Base-by-base conservation (phyloP, 2,888 invertebrate genomes). In the Autographa gamma region DNA sequence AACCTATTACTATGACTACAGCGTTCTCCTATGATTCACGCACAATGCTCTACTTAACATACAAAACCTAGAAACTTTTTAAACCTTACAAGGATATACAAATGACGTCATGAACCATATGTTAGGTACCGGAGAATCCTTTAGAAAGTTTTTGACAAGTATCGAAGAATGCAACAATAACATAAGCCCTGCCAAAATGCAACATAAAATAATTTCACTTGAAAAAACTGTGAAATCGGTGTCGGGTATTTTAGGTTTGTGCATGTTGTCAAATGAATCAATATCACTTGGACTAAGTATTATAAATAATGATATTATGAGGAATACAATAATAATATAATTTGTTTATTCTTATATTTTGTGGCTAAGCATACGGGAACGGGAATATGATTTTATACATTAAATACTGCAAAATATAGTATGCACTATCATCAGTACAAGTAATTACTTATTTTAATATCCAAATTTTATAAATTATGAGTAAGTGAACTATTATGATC, bases 131-230 rank as follows among this genome's bases (percentile, higher is more conserved):
- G 62, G 65, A 41, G 60, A 41, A 25, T 77, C 69, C 72, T 81
- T 75, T 77, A 71, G 83, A 83, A 82, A 82, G 81, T 62, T 72
- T 77, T 75, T 75, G 78, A 83, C 83, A 83, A 61, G 73, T 70
- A 78, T 74, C 63, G 69, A 76, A 78, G 73, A 78, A 84, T 81
- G 71, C 38, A 70, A 82, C 82, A 82, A 83, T 82, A 75, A 75
- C 43, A 56, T 38, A 11, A 1, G 18, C 56, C 31, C 18, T 83
- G 81, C 82, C 83, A 83, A 83, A 48, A 62, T 41, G 52, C 66
- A 65, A 2, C 63, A 52, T 69, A 58, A 60, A 61, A 69, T 66
- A 65, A 63, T 80, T 78, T 78, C 78, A 56, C 78, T 78, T 69
- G 52, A 54, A 58, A 38, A 52, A 59, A 38, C 34, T 11, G 1